Base-by-base conservation (phyloP, 2,797 vertebrate species). In the Philypnodon macrostomus region DNA sequence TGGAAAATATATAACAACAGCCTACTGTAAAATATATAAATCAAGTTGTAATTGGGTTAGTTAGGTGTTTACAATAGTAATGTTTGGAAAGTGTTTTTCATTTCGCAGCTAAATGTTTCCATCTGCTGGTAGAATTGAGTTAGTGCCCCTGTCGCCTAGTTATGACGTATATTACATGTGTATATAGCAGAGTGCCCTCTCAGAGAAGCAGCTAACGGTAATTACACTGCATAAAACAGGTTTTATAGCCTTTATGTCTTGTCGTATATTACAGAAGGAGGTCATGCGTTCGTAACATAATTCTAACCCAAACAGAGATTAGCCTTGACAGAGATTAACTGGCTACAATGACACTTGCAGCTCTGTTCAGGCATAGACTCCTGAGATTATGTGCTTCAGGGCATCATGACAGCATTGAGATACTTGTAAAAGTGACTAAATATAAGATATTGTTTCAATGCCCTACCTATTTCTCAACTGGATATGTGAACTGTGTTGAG, bases 101-200 rank as follows among this genome's bases (percentile, higher is more conserved):
- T n/a, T n/a, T n/a, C n/a, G n/a, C n/a, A n/a, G n/a, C n/a, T n/a
- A n/a, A 40, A 53, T 26, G 3, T 19, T 16, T 7, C 65, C 68
- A 35, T 63, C 84, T 84, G 62, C 50, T 54, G 82, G 55, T 30
- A 0, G 0, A 13, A 0, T 6, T 6, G 0, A 7, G 29, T 21
- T 17, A 70, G 35, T 63, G 36, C 66, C 38, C 0, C 1, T 7
- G 85, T 77, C 85, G 83, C 80, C 31, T 6, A 9, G 14, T 76
- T 37, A 75, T 88, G 86, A 87, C 83, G 85, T 67, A 0, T 0
- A 0, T 17, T 50, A 24, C 47, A 18, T 44, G 71, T 52, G 44
- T 55, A 13, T 15, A 21, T 50, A 73, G 58, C 58, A 73, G 77
- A 76, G 77, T 34, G 63, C 63, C 50, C 55, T 3, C 13, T 2